phyloP scores from a whole-genome alignment of 1,140 invertebrate genomes.

The Belonocnema kinseyi region DNA sequence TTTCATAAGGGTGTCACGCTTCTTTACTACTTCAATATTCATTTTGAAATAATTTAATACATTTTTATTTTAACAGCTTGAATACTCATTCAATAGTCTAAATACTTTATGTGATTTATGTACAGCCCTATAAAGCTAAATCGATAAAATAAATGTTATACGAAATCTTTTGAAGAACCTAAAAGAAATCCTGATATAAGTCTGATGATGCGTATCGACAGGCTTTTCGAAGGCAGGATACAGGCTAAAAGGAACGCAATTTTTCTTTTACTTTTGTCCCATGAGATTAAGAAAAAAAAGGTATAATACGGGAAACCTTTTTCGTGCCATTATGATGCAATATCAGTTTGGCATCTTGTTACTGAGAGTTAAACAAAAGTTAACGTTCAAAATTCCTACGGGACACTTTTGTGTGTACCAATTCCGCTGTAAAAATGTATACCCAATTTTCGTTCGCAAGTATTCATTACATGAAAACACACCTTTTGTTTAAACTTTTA shows the following conservation, averaged over 20 bases:
- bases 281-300: constrained; percentile 2
- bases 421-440: too few species aligned
- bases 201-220: not conserved
- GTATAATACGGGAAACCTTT: constrained; percentile 24
- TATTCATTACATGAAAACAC: too few species aligned
- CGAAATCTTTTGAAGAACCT: constrained; percentile 5
- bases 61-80: too few species aligned
- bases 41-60: too few species aligned
- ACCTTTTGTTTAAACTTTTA: too few species aligned
- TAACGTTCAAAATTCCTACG: not conserved
- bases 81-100: too few species aligned
- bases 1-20: too few species aligned
- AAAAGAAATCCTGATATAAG: constrained; percentile 7
- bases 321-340: constrained; percentile 2
- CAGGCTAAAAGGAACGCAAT: constrained; percentile 3
- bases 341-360: not conserved
- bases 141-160: too few species aligned
- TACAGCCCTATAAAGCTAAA: too few species aligned
- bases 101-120: too few species aligned
- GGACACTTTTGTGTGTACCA: not conserved
- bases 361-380: constrained; percentile 12
- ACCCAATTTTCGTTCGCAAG: too few species aligned
- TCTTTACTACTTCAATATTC: too few species aligned
- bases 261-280: not conserved
- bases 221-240: constrained; percentile 17